A percentile compares a stretch with the other conserved stretches of the same genome.
Conservation (phyloP, 2,888 invertebrate genomes). For the Campoletis raptor region DNA sequence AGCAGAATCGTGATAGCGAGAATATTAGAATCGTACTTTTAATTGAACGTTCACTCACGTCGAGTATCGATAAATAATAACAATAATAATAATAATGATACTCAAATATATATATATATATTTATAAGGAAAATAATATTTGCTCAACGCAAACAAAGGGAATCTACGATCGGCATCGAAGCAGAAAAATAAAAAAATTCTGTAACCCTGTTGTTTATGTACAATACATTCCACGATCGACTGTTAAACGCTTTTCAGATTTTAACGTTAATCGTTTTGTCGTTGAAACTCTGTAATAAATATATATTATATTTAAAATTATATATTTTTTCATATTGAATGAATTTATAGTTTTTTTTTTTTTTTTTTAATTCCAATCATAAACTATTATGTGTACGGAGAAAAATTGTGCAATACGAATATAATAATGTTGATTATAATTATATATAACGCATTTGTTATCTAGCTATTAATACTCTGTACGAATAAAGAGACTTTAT, state of each 20-base stretch:
- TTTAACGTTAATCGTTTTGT: slow-evolving; percentile 34
- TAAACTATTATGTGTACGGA: slow-evolving; percentile 17
- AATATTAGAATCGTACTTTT: slow-evolving; percentile 4
- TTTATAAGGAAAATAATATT: slow-evolving; percentile 18
- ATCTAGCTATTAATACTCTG: background rate
- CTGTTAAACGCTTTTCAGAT: slow-evolving; percentile 46
- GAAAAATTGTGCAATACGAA: slow-evolving; percentile 32
- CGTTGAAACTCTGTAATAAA: slow-evolving; percentile 28
- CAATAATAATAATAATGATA: background rate
- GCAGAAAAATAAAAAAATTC: slow-evolving; percentile 11
- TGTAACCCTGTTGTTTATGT: slow-evolving; percentile 2
- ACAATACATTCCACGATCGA: slow-evolving; percentile 43
- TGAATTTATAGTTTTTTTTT: slow-evolving; percentile 38
- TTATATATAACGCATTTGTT: background rate
- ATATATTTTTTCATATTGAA: slow-evolving; percentile 12
- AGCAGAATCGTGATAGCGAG: slow-evolving; percentile 29
- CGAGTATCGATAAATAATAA: slow-evolving; percentile 36
- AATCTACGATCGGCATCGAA: slow-evolving; percentile 32
- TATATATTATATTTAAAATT: slow-evolving; percentile 22
- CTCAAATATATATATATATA: slow-evolving; percentile 14
- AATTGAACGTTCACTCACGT: slow-evolving; percentile 45
- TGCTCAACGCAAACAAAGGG: slow-evolving; percentile 31
- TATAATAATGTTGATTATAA: slow-evolving; percentile 24
- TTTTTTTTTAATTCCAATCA: background rate
- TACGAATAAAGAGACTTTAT: slow-evolving; percentile 1